Evolutionary conservation across 2,888 invertebrate genomes (phyloP), one percentile per base, ranked within the genome.

Genomic region (Pseudeuparius sepicola): DNA sequence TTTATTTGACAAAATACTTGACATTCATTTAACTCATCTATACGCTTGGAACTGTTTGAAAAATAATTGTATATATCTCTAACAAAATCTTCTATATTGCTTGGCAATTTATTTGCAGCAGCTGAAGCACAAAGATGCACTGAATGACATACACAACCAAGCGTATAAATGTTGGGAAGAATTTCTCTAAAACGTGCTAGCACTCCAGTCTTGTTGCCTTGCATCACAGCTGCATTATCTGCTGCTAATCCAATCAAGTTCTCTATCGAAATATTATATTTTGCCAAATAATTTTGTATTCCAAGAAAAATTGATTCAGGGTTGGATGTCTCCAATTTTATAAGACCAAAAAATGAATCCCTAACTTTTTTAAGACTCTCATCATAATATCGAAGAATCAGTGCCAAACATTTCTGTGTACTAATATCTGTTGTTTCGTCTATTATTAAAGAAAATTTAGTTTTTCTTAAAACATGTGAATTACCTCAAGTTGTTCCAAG

Each of bases 1-100:
- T 37, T 37, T n/a, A 27, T 12, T 24, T 37, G 25, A 13, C 27
- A 34, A 34, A 37, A 37, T 15, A 24, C 18, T 37, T 37, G 34
- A 16, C 27, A 34, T n/a, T n/a, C n/a, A n/a, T n/a, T n/a, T n/a
- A n/a, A n/a, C n/a, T n/a, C n/a, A n/a, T n/a, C n/a, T n/a, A n/a
- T n/a, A n/a, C n/a, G n/a, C n/a, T n/a, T n/a, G n/a, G n/a, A n/a
- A n/a, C n/a, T n/a, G n/a, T n/a, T n/a, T n/a, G n/a, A n/a, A n/a
- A n/a, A n/a, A n/a, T 34, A 34, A 14, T 34, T 34, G n/a, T 34
- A 34, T 10, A 34, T 28, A 20, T 29, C 11, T 28, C 28, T 9
- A 13, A 34, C 12, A 17, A 34, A 34, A 7, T 34, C 36, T 24
- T 36, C 36, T 3, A 29, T n/a, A 30, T 18, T 37, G 13, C 29